Percentiles rank a stretch among this genome's conserved stretches.
Conservation (phyloP, 2,888 invertebrate genomes). For the Gonocerus acuteangulatus region DNA sequence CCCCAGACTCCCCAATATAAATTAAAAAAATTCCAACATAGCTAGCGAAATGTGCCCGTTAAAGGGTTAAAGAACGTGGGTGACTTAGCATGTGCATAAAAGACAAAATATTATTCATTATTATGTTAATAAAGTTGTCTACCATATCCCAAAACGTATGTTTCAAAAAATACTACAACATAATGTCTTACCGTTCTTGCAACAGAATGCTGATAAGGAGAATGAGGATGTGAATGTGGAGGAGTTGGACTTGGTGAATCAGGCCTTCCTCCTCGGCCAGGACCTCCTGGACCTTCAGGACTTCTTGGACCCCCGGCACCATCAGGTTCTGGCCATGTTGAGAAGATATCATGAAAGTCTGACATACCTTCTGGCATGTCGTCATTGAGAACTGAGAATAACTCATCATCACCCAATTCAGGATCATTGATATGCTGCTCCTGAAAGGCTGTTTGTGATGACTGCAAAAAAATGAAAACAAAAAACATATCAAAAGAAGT, state of each 20-base stretch:
- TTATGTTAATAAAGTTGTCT: too few relatives aligned
- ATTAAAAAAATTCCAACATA: too few relatives aligned
- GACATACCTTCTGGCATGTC: slow-evolving; percentile 61
- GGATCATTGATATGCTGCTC: slow-evolving; percentile 60
- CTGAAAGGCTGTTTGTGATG: slow-evolving; percentile 63
- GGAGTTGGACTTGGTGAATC: slow-evolving; percentile 48
- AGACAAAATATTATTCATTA: too few relatives aligned
- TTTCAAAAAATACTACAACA: too few relatives aligned
- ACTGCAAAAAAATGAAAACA: slow-evolving; percentile 44
- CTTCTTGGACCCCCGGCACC: slow-evolving; percentile 48
- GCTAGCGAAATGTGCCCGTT: too few relatives aligned
- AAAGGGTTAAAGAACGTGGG: too few relatives aligned
- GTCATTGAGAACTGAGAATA: slow-evolving; percentile 55
- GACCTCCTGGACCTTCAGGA: slow-evolving; percentile 48
- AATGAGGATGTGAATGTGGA: slow-evolving; percentile 47
- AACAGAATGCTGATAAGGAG: slow-evolving; percentile 49
- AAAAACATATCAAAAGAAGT: too few relatives aligned
- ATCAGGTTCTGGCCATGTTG: slow-evolving; percentile 55
- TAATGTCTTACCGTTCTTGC: slow-evolving; percentile 49
- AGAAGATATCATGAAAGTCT: slow-evolving; percentile 71
- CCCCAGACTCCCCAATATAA: too few relatives aligned
- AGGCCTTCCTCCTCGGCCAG: slow-evolving; percentile 40
- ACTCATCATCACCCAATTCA: slow-evolving; percentile 58
- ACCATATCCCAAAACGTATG: too few relatives aligned
- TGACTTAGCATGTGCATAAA: too few relatives aligned